Percentiles rank a stretch among this genome's conserved stretches.
Conservation (phyloP, 2,113 vertebrate genomes). For the Tragulus kanchil region DNA sequence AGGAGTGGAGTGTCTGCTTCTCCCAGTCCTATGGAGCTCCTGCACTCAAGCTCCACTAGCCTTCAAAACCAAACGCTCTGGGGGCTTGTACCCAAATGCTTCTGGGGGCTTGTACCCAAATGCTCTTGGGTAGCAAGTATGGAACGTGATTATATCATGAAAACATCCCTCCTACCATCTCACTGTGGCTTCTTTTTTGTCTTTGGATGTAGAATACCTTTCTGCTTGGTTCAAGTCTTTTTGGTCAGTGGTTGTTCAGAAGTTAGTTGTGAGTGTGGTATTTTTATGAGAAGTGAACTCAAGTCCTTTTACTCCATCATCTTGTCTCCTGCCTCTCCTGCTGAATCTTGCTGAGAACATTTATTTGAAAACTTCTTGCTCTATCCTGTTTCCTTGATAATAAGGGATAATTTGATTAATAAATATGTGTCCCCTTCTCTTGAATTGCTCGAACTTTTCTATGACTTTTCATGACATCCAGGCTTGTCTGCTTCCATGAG, state of each 20-base stretch:
- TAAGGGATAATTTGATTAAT: background rate
- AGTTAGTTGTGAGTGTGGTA: background rate
- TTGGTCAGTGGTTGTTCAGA: background rate
- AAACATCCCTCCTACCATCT: background rate
- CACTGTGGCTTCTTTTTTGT: background rate
- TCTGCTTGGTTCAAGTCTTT: background rate
- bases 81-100: background rate
- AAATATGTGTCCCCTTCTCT: background rate
- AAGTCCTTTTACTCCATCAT: background rate
- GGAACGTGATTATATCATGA: background rate
- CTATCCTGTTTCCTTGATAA: background rate
- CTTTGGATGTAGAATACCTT: background rate
- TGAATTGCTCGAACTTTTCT: constrained; percentile 4
- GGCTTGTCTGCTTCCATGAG: background rate
- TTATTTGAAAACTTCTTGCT: background rate
- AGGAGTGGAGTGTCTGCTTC: background rate
- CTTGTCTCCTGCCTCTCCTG: background rate
- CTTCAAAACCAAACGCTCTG: background rate
- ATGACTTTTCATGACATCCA: background rate
- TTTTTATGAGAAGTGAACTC: background rate
- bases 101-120: background rate
- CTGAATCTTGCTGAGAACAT: background rate
- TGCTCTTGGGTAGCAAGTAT: background rate
- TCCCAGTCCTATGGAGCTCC: background rate
- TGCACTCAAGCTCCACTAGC: background rate